These are phyloP conservation scores for Polylopha cassiicola DNA, from an alignment of 2,888 invertebrate species.

Conservation along the genomic window DNA sequence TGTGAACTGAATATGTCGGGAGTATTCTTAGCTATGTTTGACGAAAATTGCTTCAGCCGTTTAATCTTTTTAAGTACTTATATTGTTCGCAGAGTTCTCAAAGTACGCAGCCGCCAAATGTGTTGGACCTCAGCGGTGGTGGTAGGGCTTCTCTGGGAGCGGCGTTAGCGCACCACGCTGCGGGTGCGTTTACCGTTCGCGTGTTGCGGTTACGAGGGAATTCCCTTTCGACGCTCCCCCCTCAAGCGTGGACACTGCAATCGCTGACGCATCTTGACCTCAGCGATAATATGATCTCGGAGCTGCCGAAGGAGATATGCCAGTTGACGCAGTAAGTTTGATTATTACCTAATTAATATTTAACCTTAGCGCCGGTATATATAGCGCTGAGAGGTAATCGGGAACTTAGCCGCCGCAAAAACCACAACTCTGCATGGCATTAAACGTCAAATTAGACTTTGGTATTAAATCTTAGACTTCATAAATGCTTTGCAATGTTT, in stretches of 20 bases:
- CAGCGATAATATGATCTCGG: slow-evolving; percentile 81
- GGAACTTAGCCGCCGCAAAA: no score
- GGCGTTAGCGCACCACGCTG: slow-evolving; percentile 53
- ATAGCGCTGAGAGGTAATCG: no score
- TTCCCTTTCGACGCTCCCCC: slow-evolving; percentile 77
- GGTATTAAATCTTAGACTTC: no score
- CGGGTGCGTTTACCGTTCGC: slow-evolving; percentile 56
- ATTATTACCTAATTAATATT: no score
- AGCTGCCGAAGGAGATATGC: slow-evolving; percentile 80
- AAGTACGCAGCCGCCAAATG: slow-evolving; percentile 67
- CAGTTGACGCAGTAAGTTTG: slow-evolving; percentile 67
- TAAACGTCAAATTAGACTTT: no score
- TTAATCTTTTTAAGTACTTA: no score
- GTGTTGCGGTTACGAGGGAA: slow-evolving; percentile 67
- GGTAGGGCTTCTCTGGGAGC: slow-evolving; percentile 52
- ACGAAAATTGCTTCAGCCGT: no score
- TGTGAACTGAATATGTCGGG: no score
- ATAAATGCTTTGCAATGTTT: no score
- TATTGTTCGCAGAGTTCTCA: slow-evolving; percentile 70
- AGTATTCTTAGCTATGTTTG: no score
- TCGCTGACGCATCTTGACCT: slow-evolving; percentile 81
- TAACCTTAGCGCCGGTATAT: background rate
- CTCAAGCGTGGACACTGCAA: slow-evolving; percentile 77
- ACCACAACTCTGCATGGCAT: no score
- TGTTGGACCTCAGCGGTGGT: slow-evolving; percentile 62